Base-by-base conservation (phyloP, 2,113 vertebrate species). In the Hiodon alosoides region DNA sequence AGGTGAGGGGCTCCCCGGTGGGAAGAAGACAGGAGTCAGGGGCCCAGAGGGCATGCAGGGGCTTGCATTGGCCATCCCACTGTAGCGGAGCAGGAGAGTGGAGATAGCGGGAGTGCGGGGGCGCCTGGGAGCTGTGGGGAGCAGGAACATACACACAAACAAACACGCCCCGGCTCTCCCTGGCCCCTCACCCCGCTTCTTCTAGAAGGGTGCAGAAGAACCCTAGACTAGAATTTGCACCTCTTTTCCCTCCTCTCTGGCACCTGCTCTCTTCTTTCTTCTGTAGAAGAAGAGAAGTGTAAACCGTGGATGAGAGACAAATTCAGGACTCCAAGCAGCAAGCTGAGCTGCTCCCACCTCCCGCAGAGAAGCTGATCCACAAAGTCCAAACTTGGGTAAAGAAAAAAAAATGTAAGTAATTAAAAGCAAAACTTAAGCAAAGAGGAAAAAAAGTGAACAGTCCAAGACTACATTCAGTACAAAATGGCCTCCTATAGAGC, bases 401-500 rank as follows among this genome's bases (percentile, higher is more conserved):
- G 86, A 83, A 83, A 77, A 76, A 79, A 71, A 71, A 2, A 70
- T 48, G 71, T 51, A 75, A 66, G 65, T 8, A 48, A 52, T 57
- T 76, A 66, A 57, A 78, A 81, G 77, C 10, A 78, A 74, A 76
- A 80, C 78, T 76, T 85, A 79, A 76, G 68, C 10, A 62, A 61
- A 55, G 46, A 60, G 14, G 47, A 54, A 31, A 5, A 60, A 80
- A 85, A 86, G 71, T 86, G 47, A 85, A 79, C 80, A 80, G 77
- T 84, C 79, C 81, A 80, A 76, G 74, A 67, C 76, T 82, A 72
- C 77, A 82, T 69, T 73, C 76, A 77, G 67, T 78, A 88, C 89
- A 93, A 91, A 90, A 92, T 92, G 90, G 89, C 90, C 79, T 89
- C 89, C 88, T 82, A 54, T 16, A 61, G 55, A 83, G 87, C 87